phyloP scores from a whole-genome alignment of 2,797 vertebrate genomes.

The Poeciliopsis infans region DNA sequence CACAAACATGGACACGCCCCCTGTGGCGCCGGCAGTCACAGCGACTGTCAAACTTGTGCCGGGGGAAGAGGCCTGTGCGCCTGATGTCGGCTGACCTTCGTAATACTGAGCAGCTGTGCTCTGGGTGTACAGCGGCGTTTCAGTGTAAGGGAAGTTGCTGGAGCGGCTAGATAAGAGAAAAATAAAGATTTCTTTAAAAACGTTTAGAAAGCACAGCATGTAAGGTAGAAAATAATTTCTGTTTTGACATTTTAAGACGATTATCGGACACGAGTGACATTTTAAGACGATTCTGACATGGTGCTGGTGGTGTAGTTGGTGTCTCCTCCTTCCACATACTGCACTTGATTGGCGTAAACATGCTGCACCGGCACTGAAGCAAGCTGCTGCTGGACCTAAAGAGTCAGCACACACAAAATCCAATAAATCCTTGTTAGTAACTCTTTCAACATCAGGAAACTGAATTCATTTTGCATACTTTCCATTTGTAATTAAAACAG shows the following conservation, averaged over 20 bases:
- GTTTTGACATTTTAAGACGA: constrained; percentile 3
- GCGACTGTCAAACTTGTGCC: constrained; percentile 87
- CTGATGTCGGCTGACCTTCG: constrained; percentile 82
- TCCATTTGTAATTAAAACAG: not conserved
- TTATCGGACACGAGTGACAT: not conserved
- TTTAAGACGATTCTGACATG: constrained; percentile 82
- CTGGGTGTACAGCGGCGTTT: constrained; percentile 89
- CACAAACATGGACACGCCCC: constrained; percentile 90
- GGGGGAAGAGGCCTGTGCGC: constrained; percentile 85
- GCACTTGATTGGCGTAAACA: constrained; percentile 92
- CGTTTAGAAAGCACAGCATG: not conserved
- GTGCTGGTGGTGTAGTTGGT: constrained; percentile 89
- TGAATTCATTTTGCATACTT: not conserved
- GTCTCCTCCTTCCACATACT: constrained; percentile 92
- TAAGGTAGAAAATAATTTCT: not conserved
- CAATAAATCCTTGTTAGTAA: constrained; percentile 19
- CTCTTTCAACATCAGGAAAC: not conserved
- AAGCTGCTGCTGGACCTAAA: constrained; percentile 85
- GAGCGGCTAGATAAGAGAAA: constrained; percentile 82
- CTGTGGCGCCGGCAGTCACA: constrained; percentile 78
- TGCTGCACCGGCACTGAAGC: constrained; percentile 91
- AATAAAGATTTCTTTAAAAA: constrained; percentile 30
- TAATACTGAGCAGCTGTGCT: constrained; percentile 86
- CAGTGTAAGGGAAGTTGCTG: constrained; percentile 87
- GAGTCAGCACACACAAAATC: constrained; percentile 17